Evolutionary conservation across 2,888 invertebrate genomes (phyloP).

Genomic region (Andrena trimmerana): DNA sequence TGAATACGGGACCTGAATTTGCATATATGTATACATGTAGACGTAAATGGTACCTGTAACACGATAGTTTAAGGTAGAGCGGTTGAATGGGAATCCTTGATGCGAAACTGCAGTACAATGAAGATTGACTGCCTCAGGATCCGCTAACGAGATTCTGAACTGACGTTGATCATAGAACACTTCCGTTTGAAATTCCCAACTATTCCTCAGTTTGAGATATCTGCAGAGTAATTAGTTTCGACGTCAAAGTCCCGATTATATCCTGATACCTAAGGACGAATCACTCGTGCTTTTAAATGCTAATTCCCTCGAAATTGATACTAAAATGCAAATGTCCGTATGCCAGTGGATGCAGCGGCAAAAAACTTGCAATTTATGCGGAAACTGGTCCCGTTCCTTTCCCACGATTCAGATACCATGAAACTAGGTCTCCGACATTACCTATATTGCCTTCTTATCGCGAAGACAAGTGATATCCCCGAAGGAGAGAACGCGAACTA

Average conservation of each 20-base stretch:
- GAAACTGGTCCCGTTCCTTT: constrained; percentile 14
- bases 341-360: not conserved
- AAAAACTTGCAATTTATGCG: constrained; percentile 43
- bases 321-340: constrained; percentile 27
- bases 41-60: not conserved
- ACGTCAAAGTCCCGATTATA: not conserved
- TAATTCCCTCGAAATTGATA: constrained; percentile 29
- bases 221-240: no score
- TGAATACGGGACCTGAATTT: not conserved
- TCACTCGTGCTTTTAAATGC: not conserved
- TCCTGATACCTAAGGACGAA: not conserved
- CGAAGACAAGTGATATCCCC: constrained; percentile 58
- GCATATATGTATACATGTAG: no score
- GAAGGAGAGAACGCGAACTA: constrained; percentile 25
- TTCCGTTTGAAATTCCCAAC: not conserved
- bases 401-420: constrained; percentile 31
- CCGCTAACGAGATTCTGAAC: not conserved
- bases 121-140: not conserved
- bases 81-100: not conserved
- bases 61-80: not conserved
- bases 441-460: constrained; percentile 53
- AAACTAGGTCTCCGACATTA: constrained; percentile 54
- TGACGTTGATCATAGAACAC: not conserved
- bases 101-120: not conserved
- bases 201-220: not conserved